phyloP scores from a whole-genome alignment of 2,888 invertebrate species.

The Apamea crenata region DNA sequence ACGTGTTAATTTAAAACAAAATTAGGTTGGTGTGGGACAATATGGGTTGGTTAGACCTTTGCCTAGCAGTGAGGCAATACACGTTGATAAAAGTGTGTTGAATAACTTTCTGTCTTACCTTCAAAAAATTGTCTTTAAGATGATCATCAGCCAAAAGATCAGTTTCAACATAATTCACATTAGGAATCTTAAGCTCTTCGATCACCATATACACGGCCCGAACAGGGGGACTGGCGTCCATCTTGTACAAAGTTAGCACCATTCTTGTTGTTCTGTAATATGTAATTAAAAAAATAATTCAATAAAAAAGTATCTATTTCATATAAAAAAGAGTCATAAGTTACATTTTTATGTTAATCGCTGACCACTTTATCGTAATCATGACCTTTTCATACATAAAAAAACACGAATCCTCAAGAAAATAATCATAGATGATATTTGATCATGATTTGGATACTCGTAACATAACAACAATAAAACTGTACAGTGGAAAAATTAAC shows the following conservation, averaged over 20 bases:
- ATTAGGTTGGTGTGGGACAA: too few species aligned
- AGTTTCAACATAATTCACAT: slow-evolving; percentile 72
- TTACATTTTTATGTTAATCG: neutral
- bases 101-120: slow-evolving; percentile 41
- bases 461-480: neutral
- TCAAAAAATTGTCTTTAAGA: slow-evolving; percentile 73
- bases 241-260: slow-evolving; percentile 78
- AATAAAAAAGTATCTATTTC: too few species aligned
- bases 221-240: slow-evolving; percentile 78
- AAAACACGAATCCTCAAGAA: neutral
- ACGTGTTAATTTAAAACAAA: too few species aligned
- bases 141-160: slow-evolving; percentile 78
- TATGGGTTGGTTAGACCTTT: too few species aligned
- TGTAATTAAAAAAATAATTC: neutral
- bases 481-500: neutral
- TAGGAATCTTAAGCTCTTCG: slow-evolving; percentile 71
- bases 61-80: too few species aligned
- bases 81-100: too few species aligned
- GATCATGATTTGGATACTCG: neutral
- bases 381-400: neutral
- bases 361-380: neutral
- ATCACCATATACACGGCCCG: slow-evolving; percentile 78
- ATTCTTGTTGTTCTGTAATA: slow-evolving; percentile 65
- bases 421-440: neutral
- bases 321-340: too few species aligned